Evolutionary conservation across 2,113 vertebrate species (phyloP).

Genomic region (Epinephelus fuscoguttatus): DNA sequence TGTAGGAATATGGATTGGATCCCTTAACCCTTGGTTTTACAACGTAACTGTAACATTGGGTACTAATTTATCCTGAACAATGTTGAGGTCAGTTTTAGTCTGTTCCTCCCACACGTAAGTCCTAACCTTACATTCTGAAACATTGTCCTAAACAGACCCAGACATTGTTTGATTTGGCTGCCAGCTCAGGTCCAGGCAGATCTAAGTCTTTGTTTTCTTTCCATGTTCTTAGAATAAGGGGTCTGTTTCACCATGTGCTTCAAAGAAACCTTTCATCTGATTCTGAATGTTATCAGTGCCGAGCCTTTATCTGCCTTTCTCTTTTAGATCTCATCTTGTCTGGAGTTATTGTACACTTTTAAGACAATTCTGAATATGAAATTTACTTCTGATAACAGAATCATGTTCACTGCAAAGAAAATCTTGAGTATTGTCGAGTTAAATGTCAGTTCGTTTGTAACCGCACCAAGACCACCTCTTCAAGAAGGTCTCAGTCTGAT

Average conservation of each 20-base stretch:
- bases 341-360: background rate
- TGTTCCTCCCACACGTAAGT: background rate
- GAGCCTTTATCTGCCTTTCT: slow-evolving; percentile 3
- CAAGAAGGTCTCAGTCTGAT: too few species aligned
- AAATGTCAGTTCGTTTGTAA: background rate
- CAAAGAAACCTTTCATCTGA: slow-evolving; percentile 57
- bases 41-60: background rate
- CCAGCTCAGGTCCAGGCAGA: slow-evolving; percentile 44
- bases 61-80: background rate
- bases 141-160: slow-evolving; percentile 57
- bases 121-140: slow-evolving; percentile 25
- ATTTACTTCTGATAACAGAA: background rate
- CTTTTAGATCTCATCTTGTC: background rate
- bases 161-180: slow-evolving; percentile 71
- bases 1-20: background rate
- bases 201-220: slow-evolving; percentile 55
- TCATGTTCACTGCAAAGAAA: background rate
- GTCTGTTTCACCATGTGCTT: slow-evolving; percentile 47
- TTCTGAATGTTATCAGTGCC: slow-evolving; percentile 25
- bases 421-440: background rate
- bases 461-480: too few species aligned
- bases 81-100: background rate
- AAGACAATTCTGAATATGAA: background rate
- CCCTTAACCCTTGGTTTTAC: background rate
- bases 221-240: slow-evolving; percentile 25